Evolutionary conservation across 1,140 invertebrate genomes (phyloP), one percentile per base, ranked within the genome.

Genomic region (Heliconius hermathena): DNA sequence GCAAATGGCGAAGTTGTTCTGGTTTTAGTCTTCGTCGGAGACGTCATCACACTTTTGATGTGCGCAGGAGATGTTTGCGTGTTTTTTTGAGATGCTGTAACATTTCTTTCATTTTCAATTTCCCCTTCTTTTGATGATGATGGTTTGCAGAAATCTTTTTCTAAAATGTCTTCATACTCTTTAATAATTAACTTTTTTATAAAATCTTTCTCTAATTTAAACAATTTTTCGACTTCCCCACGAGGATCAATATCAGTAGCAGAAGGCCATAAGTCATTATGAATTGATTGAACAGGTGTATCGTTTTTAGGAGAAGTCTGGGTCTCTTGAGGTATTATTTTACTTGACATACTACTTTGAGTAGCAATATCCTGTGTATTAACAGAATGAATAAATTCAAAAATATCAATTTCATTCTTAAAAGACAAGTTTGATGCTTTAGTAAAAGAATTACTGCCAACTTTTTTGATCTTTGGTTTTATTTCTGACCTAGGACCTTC

Each of bases 11-110:
- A 95, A 38, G 94, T 92, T 0, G 90, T 91, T 77, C 91, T 86
- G 2, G 92, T 93, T 82, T 94, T 94, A 26, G 88, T 91, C 77
- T 74, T 88, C 9, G 83, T 91, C 8, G 94, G 94, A 49, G 94
- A 95, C 0, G 94, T 92, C 90, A 94, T 94, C 4, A 92, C 87
- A 81, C 84, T 88, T 80, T 94, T 92, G 1, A 93, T 89, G 46
- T 89, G 91, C n/a, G 91, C 89, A 13, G 94, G 94, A 11, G 94
- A 95, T 8, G 94, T 95, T 81, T 94, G 93, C 1, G 92, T 94
- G 33, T 89, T 91, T 80, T 93, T 94, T 74, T 90, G 91, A 13
- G 82, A 85, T 5, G 89, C 84, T 22, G 81, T 74, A 4, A 89
- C 54, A 81, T 94, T 93, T 70, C 83, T 89, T 52, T 82, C 82